Percentiles rank a stretch among this genome's conserved stretches.
These are phyloP conservation scores for Drosophila sp. DNA, from an alignment of 1,140 invertebrate genomes.

Conservation along the genomic window DNA sequence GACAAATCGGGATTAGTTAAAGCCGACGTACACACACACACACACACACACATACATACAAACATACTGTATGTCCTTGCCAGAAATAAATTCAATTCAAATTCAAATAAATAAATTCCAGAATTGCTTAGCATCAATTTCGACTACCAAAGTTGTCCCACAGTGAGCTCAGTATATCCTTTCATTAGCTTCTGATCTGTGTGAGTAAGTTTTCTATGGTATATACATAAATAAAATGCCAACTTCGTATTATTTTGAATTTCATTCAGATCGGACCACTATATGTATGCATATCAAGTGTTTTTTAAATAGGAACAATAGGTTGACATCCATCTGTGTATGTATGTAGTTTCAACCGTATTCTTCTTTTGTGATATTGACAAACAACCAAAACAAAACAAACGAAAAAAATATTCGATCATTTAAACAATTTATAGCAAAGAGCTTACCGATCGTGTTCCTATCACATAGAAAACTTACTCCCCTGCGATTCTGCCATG, in stretches of 20 bases:
- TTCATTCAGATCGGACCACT: conserved; percentile 4
- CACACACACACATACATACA: neutral
- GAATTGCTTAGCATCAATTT: too few species aligned
- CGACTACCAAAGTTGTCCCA: too few species aligned
- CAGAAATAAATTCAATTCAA: too few species aligned
- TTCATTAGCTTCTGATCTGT: too few species aligned
- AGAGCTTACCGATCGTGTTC: conserved; percentile 11
- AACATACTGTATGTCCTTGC: neutral
- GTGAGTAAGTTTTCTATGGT: neutral
- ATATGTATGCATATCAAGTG: conserved; percentile 12
- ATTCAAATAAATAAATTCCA: too few species aligned
- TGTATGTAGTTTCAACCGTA: neutral
- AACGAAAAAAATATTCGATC: neutral
- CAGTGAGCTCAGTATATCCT: too few species aligned
- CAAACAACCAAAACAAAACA: neutral
- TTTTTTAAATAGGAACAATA: conserved; percentile 8
- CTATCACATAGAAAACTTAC: neutral
- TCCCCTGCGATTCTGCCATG: neutral
- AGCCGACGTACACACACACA: neutral
- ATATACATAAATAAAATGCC: neutral
- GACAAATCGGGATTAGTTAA: neutral
- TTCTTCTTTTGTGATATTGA: conserved; percentile 4
- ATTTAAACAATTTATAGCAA: conserved; percentile 9
- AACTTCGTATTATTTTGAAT: neutral
- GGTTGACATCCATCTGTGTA: neutral